These are phyloP conservation scores for Salvelinus fontinalis DNA, from an alignment of 2,113 vertebrate genomes.

Conservation along the genomic window DNA sequence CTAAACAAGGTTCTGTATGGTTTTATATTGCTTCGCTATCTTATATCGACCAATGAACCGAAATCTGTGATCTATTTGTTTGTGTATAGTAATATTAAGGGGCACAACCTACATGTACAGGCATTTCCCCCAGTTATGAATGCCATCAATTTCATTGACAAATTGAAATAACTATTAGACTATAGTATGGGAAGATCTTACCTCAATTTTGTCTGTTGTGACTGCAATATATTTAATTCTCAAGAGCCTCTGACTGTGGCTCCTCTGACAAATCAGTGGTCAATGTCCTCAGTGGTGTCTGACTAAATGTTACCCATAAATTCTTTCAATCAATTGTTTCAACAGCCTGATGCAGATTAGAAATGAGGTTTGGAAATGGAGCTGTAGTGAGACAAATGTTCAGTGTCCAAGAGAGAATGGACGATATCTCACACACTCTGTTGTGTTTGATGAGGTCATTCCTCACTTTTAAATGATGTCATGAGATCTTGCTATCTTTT, in stretches of 20 bases:
- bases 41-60: background rate
- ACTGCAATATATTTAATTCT: background rate
- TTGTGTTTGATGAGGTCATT: constrained; percentile 47
- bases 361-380: background rate
- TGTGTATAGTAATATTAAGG: background rate
- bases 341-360: background rate
- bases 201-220: background rate
- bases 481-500: constrained; percentile 50
- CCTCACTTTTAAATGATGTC: constrained; percentile 73
- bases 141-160: background rate
- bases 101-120: background rate
- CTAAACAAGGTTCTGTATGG: background rate
- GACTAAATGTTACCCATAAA: background rate
- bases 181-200: background rate
- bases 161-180: background rate
- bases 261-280: background rate
- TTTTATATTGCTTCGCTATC: background rate
- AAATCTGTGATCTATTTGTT: background rate
- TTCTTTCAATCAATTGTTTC: background rate
- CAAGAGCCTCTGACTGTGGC: background rate
- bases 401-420: constrained; percentile 31
- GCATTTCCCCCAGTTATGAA: background rate
- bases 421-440: constrained; percentile 57
- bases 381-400: background rate
- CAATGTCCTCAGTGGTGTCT: background rate